A percentile compares a stretch with the other conserved stretches of the same genome.
Evolutionary conservation across 1,140 invertebrate genomes (phyloP).

Genomic region (Cydia amplana): DNA sequence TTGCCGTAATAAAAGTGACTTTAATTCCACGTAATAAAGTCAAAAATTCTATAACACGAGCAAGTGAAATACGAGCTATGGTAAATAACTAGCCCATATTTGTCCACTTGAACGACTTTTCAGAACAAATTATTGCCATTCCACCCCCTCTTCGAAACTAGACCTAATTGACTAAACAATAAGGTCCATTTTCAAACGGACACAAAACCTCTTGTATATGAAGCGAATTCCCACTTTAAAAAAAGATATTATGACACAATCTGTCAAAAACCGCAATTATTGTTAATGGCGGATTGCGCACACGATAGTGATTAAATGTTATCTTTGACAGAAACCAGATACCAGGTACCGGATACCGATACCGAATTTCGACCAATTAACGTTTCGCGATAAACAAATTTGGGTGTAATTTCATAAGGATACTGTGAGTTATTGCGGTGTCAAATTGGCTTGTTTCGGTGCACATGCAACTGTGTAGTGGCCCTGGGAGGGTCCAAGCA

Average conservation of each 20-base stretch:
- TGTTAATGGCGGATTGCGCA: neutral
- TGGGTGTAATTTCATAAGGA: slow-evolving; percentile 26
- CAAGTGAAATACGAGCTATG: neutral
- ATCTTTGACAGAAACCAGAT: slow-evolving; percentile 23
- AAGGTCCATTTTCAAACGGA: neutral
- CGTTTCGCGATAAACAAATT: slow-evolving; percentile 12
- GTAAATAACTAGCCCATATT: neutral
- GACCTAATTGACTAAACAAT: neutral
- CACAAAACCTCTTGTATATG: neutral
- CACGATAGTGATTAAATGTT: slow-evolving; percentile 29
- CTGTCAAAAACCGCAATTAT: slow-evolving; percentile 24
- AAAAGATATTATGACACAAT: slow-evolving; percentile 26
- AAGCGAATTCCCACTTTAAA: neutral
- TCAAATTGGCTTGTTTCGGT: slow-evolving; percentile 25
- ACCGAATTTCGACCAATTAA: slow-evolving; percentile 29
- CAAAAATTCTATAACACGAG: neutral
- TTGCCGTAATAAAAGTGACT: neutral
- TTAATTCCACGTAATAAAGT: neutral
- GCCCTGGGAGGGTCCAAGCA: neutral
- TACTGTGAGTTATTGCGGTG: slow-evolving; percentile 24
- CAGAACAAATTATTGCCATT: neutral
- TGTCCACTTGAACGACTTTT: neutral
- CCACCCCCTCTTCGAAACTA: neutral
- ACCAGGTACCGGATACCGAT: slow-evolving; percentile 11
- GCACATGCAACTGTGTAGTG: neutral